These are phyloP conservation scores for Trachymyrmex septentrionalis DNA, from an alignment of 1,140 invertebrate genomes.

Conservation along the genomic window DNA sequence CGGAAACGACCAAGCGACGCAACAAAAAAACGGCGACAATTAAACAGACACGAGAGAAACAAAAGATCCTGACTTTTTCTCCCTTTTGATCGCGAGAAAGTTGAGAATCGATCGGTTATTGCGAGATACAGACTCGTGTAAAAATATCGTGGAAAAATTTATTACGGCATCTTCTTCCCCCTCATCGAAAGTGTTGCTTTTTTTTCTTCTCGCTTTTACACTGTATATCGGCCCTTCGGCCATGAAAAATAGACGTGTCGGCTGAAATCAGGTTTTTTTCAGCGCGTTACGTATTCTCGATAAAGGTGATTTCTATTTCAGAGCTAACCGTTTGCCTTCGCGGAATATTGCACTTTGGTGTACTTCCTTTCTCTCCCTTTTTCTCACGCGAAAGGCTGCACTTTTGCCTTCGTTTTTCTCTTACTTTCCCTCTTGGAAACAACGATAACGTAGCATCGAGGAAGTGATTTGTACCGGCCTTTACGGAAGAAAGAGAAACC, in stretches of 20 bases:
- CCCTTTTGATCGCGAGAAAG: slow-evolving; percentile 34
- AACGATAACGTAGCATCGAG: slow-evolving; percentile 36
- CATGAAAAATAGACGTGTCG: slow-evolving; percentile 80
- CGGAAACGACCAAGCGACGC: slow-evolving; percentile 56
- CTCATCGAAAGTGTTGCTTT: slow-evolving; percentile 46
- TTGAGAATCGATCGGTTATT: slow-evolving; percentile 44
- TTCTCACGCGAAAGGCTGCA: slow-evolving; percentile 31
- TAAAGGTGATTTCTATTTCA: slow-evolving; percentile 52
- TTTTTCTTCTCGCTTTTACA: slow-evolving; percentile 40
- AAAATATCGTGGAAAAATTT: slow-evolving; percentile 55
- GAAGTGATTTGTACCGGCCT: slow-evolving; percentile 23
- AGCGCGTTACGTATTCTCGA: slow-evolving; percentile 76
- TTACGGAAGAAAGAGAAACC: slow-evolving; percentile 35
- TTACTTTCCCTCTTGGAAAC: slow-evolving; percentile 2
- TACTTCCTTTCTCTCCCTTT: slow-evolving; percentile 63
- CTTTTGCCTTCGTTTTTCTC: slow-evolving; percentile 2
- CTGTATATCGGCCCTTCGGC: slow-evolving; percentile 64
- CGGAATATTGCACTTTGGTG: slow-evolving; percentile 83
- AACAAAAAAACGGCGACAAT: slow-evolving; percentile 68
- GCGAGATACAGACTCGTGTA: slow-evolving; percentile 52
- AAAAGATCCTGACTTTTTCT: background rate
- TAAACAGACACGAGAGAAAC: background rate
- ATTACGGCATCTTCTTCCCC: slow-evolving; percentile 45
- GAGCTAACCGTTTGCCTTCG: slow-evolving; percentile 41
- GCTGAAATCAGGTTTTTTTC: slow-evolving; percentile 70